phyloP scores from a whole-genome alignment of 1,140 invertebrate species.

The Nymphalis io region DNA sequence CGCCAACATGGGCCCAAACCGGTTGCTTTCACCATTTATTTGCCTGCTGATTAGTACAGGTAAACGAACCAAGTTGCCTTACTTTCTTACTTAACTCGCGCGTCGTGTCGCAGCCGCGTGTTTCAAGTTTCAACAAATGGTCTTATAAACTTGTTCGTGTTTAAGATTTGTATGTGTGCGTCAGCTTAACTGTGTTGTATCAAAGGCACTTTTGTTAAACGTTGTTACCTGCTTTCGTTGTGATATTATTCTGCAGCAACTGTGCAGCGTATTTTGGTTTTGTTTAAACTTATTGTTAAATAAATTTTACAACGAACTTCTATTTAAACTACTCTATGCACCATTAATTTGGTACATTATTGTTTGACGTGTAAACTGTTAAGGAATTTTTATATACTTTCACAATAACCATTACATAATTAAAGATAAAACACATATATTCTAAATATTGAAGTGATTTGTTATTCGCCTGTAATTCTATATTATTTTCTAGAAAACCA shows the following conservation, averaged over 20 bases:
- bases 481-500: too few species aligned
- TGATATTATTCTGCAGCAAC: neutral
- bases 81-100: slow-evolving; percentile 64
- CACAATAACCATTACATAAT: too few species aligned
- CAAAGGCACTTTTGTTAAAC: slow-evolving; percentile 25
- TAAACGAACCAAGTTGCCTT: slow-evolving; percentile 68
- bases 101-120: slow-evolving; percentile 44
- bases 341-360: too few species aligned
- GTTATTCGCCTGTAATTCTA: too few species aligned
- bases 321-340: too few species aligned
- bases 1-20: slow-evolving; percentile 63
- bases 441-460: too few species aligned
- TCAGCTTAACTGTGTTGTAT: slow-evolving; percentile 28
- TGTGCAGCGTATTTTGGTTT: neutral
- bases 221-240: slow-evolving; percentile 22
- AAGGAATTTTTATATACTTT: too few species aligned
- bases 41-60: slow-evolving; percentile 74
- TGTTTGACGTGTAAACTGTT: too few species aligned
- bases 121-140: slow-evolving; percentile 54
- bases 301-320: too few species aligned
- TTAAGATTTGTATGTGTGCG: slow-evolving; percentile 30
- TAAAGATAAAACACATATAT: too few species aligned
- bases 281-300: neutral
- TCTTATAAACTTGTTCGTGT: slow-evolving; percentile 35
- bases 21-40: slow-evolving; percentile 73